phyloP scores from a whole-genome alignment of 2,888 invertebrate genomes.

The Arctia plantaginis region DNA sequence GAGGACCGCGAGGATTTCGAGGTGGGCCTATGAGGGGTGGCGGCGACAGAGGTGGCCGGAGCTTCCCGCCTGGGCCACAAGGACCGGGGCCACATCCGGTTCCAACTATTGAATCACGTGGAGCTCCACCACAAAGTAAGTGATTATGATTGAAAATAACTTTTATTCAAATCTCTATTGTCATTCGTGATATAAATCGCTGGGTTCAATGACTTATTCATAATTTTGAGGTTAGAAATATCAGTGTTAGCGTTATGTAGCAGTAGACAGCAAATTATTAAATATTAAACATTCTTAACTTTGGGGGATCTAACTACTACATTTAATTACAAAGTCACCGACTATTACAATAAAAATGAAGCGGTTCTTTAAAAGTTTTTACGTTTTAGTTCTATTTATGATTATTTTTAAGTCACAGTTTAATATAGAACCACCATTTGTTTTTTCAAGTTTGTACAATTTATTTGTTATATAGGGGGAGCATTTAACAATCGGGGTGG shows the following conservation, averaged over 20 bases:
- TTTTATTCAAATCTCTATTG: not conserved
- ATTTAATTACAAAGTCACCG: no score
- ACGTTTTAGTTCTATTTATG: not conserved
- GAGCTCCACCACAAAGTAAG: constrained; percentile 76
- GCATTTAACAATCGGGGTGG: constrained; percentile 78
- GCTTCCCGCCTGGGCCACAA: constrained; percentile 79
- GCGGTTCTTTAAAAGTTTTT: no score
- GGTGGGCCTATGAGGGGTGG: constrained; percentile 80
- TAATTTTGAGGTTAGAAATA: not conserved
- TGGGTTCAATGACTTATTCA: not conserved
- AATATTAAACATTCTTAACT: no score
- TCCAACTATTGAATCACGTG: constrained; percentile 80
- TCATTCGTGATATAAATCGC: not conserved
- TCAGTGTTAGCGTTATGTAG: not conserved
- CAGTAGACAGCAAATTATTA: not conserved
- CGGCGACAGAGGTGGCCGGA: constrained; percentile 77
- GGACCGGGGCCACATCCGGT: constrained; percentile 83
- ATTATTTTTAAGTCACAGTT: not conserved
- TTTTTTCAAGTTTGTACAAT: not conserved
- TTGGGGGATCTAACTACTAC: no score
- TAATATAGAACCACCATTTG: not conserved
- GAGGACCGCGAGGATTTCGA: constrained; percentile 78
- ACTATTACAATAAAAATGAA: no score
- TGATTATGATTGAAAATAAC: not conserved
- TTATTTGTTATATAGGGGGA: constrained; percentile 62